Base-by-base conservation (phyloP, 2,113 vertebrate genomes). In the Neopipo cinnamomea region DNA sequence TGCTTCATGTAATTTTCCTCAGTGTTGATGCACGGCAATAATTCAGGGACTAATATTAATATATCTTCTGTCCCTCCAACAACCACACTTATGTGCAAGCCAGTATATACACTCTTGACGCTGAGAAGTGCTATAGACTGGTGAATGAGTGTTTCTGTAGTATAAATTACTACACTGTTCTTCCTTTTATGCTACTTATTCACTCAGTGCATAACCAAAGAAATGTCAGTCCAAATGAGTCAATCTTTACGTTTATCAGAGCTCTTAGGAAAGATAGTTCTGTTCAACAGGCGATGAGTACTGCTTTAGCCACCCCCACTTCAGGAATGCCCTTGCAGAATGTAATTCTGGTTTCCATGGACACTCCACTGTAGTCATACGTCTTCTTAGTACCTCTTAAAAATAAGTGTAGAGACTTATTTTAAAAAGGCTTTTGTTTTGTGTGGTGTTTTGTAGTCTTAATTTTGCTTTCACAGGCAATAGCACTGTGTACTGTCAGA, bases 331-430 rank as follows among this genome's bases (percentile, higher is more conserved):
- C 74, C 70, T 91, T 92, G 72, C 33, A 49, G 88, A 90, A 46
- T 1, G 8, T 77, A 55, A 10, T 78, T 86, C 65, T 76, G 44
- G 94, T 95, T 96, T 89, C 95, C 76, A 95, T 95, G 80, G 93
- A 92, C 41, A 89, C 77, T 74, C 12, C 37, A 47, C 87, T 94
- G 52, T 86, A 95, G 70, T 74, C 4, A 14, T 49, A 8, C 10
- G 14, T 91, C 78, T 87, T 92, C 84, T 89, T 95, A 78, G 65
- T 49, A 71, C 6, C 35, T 59, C 59, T 87, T 96, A 93, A 95
- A 96, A 96, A 95, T 95, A 96, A 86, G 35, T 39, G 13, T 13
- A 59, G 87, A 73, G 31, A 12, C 47, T 52, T 83, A 42, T 70
- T 49, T 49, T 58, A 31, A 17, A 35, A 41, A 44, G 19, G 4